phyloP scores from a whole-genome alignment of 2,797 vertebrate genomes.

The Schizopygopsis malacanthus region DNA sequence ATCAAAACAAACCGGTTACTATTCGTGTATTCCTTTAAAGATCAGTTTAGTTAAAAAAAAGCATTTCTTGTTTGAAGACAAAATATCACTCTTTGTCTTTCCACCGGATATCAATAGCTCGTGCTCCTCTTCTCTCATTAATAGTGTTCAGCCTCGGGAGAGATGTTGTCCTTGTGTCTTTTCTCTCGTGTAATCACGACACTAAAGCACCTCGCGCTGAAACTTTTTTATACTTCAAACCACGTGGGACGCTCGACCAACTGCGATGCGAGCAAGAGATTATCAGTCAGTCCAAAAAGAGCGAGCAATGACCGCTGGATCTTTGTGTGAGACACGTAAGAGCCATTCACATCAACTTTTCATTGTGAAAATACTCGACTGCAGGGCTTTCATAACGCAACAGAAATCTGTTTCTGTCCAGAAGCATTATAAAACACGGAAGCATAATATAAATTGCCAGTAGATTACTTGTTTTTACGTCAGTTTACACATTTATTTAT shows the following conservation, averaged over 20 bases:
- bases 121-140: constrained; percentile 21
- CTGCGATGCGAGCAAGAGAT: constrained; percentile 76
- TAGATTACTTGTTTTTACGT: neutral
- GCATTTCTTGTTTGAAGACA: constrained; percentile 7
- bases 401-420: neutral
- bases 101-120: neutral
- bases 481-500: neutral
- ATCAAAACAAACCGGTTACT: constrained; percentile 16
- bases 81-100: constrained; percentile 7
- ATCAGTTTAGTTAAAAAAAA: constrained; percentile 8
- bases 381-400: neutral
- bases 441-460: neutral
- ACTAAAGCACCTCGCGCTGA: constrained; percentile 79
- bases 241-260: constrained; percentile 89
- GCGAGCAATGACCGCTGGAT: neutral
- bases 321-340: neutral
- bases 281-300: constrained; percentile 62
- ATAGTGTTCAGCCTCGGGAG: constrained; percentile 54
- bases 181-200: constrained; percentile 79
- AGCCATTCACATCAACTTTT: neutral
- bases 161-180: constrained; percentile 71
- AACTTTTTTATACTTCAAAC: constrained; percentile 88
- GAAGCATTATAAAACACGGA: neutral
- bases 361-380: neutral
- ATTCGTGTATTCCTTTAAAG: constrained; percentile 32